Evolutionary conservation across 2,113 vertebrate genomes (phyloP).

Genomic region (Eonycteris spelaea): DNA sequence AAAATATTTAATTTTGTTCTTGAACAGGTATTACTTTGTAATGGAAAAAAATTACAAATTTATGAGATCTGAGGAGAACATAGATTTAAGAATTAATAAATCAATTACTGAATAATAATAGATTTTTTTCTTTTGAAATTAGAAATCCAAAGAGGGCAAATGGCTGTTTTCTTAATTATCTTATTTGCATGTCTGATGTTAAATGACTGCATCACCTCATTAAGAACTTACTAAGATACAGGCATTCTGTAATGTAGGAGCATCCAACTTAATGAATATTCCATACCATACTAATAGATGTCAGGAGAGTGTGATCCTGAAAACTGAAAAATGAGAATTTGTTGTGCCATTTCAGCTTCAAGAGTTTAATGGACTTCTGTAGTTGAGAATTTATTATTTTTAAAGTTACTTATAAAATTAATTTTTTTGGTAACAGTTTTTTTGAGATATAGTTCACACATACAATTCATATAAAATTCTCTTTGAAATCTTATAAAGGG

Average conservation of each 20-base stretch:
- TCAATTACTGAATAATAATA: not conserved
- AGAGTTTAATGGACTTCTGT: not conserved
- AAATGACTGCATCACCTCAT: not conserved
- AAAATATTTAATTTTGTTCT: constrained; percentile 31
- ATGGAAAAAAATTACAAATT: not conserved
- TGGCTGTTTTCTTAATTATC: not conserved
- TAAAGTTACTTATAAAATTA: not conserved
- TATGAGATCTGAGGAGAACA: not conserved
- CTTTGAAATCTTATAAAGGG: not conserved
- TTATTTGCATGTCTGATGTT: not conserved
- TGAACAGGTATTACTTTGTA: constrained; percentile 15
- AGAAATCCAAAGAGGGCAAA: not conserved
- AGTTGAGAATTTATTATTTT: not conserved
- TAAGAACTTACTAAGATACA: not conserved
- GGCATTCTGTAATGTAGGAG: not conserved
- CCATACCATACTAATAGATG: not conserved
- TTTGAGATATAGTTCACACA: not conserved
- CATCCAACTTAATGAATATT: not conserved
- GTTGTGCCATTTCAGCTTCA: not conserved
- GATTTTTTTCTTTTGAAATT: constrained; percentile 7
- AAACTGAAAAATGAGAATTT: not conserved
- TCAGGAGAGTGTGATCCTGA: not conserved
- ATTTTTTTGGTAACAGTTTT: not conserved
- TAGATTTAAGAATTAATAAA: constrained; percentile 19
- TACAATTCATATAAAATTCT: not conserved